A percentile compares a stretch with the other conserved stretches of the same genome.
phyloP scores from a whole-genome alignment of 1,140 invertebrate genomes.

The Drosophila repleta region DNA sequence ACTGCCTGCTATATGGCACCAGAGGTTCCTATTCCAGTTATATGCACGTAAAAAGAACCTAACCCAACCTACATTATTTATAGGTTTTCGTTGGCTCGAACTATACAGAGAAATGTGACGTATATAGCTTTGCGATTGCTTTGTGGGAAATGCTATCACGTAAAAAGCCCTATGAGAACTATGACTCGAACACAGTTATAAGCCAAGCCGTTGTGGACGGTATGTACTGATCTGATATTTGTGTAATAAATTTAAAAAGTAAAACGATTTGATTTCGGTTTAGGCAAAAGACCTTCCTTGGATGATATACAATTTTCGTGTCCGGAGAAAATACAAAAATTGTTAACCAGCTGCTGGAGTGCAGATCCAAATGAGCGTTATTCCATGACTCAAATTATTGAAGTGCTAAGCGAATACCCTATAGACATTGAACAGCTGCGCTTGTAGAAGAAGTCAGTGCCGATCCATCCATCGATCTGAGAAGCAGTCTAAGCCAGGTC shows the following conservation, averaged over 20 bases:
- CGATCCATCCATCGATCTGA: not conserved
- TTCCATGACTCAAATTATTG: constrained; percentile 14
- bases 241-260: too few species aligned
- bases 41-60: not conserved
- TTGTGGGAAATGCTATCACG: constrained; percentile 27
- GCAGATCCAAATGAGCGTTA: not conserved
- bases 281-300: constrained; percentile 14
- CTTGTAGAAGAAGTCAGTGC: not conserved
- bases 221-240: not conserved
- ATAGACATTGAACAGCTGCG: constrained; percentile 1
- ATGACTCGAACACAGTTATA: not conserved
- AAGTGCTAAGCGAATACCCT: not conserved
- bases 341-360: constrained; percentile 12
- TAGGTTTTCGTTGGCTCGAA: constrained; percentile 6
- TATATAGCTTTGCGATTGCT: constrained; percentile 28
- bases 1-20: constrained; percentile 31
- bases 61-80: not conserved
- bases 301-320: not conserved
- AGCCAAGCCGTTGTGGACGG: not conserved
- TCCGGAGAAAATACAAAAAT: not conserved
- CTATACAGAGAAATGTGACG: constrained; percentile 33
- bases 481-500: too few species aligned
- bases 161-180: not conserved
- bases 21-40: constrained; percentile 16
- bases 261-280: not conserved